Evolutionary conservation across 1,140 invertebrate species (phyloP), one percentile per base, ranked within the genome.

Genomic region (Ceratina australensis): DNA sequence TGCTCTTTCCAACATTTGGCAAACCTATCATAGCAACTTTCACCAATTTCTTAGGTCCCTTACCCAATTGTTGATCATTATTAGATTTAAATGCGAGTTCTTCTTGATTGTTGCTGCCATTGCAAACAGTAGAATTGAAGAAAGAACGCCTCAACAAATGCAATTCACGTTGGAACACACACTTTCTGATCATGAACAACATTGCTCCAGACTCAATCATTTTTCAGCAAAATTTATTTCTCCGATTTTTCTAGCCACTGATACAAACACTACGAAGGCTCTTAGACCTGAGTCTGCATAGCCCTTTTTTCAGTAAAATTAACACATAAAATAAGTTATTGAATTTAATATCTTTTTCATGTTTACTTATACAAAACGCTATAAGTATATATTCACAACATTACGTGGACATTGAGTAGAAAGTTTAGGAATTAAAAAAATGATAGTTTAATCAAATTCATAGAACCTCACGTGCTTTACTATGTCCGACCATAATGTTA

Each of bases 1-100:
- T 98, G 92, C 98, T 99, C 92, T 99, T 99, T 57, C 98, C 98
- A 76, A 95, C 95, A 94, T 99, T 99, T 22, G 98, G 98, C 18
- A 95, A 91, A 13, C 98, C 98, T 79, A 99, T 94, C 42, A 99
- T 95, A 8, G 97, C 96, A 42, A 99, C 95, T 92, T 95, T 96
- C 13, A 99, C 91, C 16, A 96, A 88, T 82, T 89, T 90, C 28
- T 33, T 15, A 28, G 18, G 52, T 24, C 85, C 75, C 4, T 20
- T 54, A 3, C 68, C 52, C 33, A 84, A 61, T 15, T 5, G 16
- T 24, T 52, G 13, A 24, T 73, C 65, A 12, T 67, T 7, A 1
- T 79, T 20, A 10, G n/a, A 0, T 13, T 76, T 49, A 10, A 18
- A 3, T 18, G 20, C 10, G 20, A 28, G 4, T 49, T 84, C 42